phyloP scores from a whole-genome alignment of 2,888 invertebrate genomes.

The Galerucella nymphaeae region DNA sequence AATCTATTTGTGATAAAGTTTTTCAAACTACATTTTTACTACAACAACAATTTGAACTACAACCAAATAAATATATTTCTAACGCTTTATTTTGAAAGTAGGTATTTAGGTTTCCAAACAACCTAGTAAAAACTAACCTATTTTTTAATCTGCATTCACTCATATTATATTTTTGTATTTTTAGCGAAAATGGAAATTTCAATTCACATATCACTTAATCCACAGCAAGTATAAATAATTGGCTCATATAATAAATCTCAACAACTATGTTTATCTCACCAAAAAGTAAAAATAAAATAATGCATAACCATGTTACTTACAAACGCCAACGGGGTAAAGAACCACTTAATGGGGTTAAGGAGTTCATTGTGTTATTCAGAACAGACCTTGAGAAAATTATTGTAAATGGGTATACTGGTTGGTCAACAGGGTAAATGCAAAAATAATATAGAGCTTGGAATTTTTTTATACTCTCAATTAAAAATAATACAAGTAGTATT shows the following conservation, averaged over 20 bases:
- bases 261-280: background rate
- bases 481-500: too few species aligned
- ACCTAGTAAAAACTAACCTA: too few species aligned
- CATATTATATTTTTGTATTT: background rate
- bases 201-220: background rate
- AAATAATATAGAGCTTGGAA: background rate
- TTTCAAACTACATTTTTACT: too few species aligned
- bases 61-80: too few species aligned
- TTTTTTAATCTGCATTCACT: background rate
- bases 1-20: too few species aligned
- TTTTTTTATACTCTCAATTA: background rate
- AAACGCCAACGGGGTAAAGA: constrained; percentile 5
- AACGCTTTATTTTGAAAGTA: too few species aligned
- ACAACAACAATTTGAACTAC: too few species aligned
- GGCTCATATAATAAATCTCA: background rate
- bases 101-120: too few species aligned
- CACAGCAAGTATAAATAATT: background rate
- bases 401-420: background rate
- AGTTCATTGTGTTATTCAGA: constrained; percentile 8
- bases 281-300: constrained; percentile 12
- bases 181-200: background rate
- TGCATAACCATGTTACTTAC: constrained; percentile 7
- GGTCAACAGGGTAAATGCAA: background rate
- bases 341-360: constrained; percentile 14
- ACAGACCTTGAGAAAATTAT: background rate